Conservation (phyloP, 1,140 invertebrate species). For the Temnothorax nylanderi region DNA sequence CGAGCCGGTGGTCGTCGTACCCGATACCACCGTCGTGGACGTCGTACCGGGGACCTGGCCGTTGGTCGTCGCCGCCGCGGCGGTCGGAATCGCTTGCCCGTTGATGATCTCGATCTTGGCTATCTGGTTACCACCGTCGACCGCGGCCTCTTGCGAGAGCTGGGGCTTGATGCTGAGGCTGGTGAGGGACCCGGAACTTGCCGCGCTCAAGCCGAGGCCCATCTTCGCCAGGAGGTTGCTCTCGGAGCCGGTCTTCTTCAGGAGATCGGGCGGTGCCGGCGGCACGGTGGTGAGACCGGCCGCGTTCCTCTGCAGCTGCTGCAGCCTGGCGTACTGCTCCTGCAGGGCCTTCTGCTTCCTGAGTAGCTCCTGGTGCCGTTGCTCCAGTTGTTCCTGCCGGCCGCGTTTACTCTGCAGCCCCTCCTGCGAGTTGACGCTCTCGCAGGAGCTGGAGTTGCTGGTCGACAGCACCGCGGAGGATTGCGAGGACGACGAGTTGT, state of each 20-base stretch:
- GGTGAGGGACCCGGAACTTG: constrained; percentile 88
- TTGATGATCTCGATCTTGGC: constrained; percentile 21
- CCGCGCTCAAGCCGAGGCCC: constrained; percentile 89
- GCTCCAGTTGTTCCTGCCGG: constrained; percentile 92
- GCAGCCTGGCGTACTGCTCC: constrained; percentile 94
- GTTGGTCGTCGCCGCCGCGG: constrained; percentile 67
- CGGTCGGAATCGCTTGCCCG: constrained; percentile 40
- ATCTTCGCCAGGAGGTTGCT: constrained; percentile 95
- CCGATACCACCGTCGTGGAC: constrained; percentile 48
- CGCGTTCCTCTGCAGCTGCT: constrained; percentile 93
- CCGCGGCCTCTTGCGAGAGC: constrained; percentile 68
- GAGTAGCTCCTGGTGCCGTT: constrained; percentile 94
- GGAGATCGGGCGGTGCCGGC: constrained; percentile 87
- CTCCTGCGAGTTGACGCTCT: constrained; percentile 92
- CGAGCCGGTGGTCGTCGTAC: constrained; percentile 84
- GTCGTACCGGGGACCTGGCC: constrained; percentile 56
- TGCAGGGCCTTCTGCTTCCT: constrained; percentile 94
- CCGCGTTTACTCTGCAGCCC: constrained; percentile 86
- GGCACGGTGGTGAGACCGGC: constrained; percentile 87
- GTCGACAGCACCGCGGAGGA: constrained; percentile 86
- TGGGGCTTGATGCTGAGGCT: constrained; percentile 85
- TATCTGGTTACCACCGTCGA: constrained; percentile 45
- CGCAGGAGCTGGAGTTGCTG: constrained; percentile 89
- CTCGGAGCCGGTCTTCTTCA: constrained; percentile 96
- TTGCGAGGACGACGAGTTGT: constrained; percentile 90